Evolutionary conservation across 2,888 invertebrate genomes (phyloP).

Genomic region (Cataglyphis cursor): DNA sequence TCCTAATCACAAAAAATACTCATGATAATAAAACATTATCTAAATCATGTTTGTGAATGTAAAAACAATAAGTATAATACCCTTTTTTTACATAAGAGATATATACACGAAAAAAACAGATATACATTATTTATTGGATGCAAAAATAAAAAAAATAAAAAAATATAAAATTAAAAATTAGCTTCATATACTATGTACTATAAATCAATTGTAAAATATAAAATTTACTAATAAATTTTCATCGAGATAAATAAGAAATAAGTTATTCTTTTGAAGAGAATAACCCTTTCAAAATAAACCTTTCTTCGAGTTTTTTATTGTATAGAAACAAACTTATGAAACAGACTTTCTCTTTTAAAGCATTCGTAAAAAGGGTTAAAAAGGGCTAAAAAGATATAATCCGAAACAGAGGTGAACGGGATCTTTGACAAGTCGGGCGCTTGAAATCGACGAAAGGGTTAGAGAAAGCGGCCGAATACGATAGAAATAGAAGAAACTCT

Average conservation of each 20-base stretch:
- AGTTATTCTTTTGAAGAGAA: conserved; percentile 30
- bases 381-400: conserved; percentile 44
- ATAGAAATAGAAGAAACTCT: conserved; percentile 77
- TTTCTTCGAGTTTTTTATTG: conserved; percentile 18
- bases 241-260: conserved; percentile 60
- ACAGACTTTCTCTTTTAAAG: conserved; percentile 79
- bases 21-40: not conserved
- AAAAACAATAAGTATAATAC: not conserved
- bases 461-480: conserved; percentile 68
- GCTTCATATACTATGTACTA: not conserved
- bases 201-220: conserved; percentile 41
- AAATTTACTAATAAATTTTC: conserved; percentile 62
- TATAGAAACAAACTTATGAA: conserved; percentile 29
- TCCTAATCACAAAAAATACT: not conserved
- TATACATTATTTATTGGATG: not conserved
- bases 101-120: not conserved
- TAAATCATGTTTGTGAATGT: not conserved
- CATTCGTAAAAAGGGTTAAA: conserved; percentile 81
- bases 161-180: conserved; percentile 23
- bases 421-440: conserved; percentile 51
- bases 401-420: conserved; percentile 24
- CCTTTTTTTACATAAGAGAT: not conserved
- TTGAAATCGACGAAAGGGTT: conserved; percentile 61
- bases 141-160: not conserved
- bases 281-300: conserved; percentile 30